Evolutionary conservation across 2,113 vertebrate species (phyloP).

Genomic region (Glareola pratincola): DNA sequence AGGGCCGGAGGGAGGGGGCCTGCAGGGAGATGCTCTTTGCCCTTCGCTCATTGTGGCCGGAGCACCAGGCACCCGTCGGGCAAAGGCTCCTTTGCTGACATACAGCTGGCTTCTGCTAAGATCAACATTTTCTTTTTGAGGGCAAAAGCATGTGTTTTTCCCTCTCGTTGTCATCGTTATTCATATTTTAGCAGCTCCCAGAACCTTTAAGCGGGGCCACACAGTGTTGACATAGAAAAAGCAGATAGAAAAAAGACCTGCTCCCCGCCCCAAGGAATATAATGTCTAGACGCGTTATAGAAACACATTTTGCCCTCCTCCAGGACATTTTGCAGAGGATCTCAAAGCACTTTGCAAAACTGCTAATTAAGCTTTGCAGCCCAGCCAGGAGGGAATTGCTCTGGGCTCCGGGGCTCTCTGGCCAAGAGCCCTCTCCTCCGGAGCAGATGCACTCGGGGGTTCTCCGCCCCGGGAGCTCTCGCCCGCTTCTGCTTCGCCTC

Average conservation of each 20-base stretch:
- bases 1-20: not conserved
- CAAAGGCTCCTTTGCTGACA: not conserved
- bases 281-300: conserved; percentile 3
- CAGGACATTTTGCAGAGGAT: not conserved
- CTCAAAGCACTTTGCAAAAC: not conserved
- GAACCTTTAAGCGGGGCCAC: not conserved
- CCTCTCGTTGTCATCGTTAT: not conserved
- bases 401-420: not conserved
- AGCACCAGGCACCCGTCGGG: not conserved
- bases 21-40: not conserved
- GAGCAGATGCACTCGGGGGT: not conserved
- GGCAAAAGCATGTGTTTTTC: not conserved
- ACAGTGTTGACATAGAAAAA: not conserved
- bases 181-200: conserved; percentile 36
- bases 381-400: not conserved
- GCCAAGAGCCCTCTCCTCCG: not conserved
- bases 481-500: not conserved
- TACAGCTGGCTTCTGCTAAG: not conserved
- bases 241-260: not conserved
- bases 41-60: not conserved
- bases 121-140: not conserved
- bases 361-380: not conserved
- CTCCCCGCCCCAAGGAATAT: not conserved
- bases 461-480: not conserved
- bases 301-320: conserved; percentile 26